Percentiles rank a stretch among this genome's conserved stretches.
Evolutionary conservation across 2,113 vertebrate species (phyloP).

Genomic region (Apus apus): DNA sequence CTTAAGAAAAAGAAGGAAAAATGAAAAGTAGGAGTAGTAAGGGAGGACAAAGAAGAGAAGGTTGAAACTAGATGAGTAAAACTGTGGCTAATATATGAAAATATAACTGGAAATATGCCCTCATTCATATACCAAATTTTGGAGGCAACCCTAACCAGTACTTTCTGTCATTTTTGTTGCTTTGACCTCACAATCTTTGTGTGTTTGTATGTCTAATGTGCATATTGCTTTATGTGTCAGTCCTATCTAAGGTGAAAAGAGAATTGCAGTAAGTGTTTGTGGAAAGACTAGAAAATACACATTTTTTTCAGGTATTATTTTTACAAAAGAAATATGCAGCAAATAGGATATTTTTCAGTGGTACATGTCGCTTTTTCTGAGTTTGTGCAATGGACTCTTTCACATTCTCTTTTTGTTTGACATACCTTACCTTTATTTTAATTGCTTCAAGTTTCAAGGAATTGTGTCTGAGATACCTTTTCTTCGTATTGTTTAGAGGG

Average conservation of each 20-base stretch:
- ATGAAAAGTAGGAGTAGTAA: neutral
- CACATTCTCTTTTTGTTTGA: neutral
- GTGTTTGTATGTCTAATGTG: accelerated
- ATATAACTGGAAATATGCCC: neutral
- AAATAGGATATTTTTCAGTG: neutral
- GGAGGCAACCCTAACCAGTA: neutral
- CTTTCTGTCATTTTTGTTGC: neutral
- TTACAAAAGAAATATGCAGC: neutral
- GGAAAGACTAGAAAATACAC: neutral
- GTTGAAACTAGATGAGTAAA: neutral
- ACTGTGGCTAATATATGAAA: neutral
- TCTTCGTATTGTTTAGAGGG: neutral
- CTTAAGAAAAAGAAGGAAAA: neutral
- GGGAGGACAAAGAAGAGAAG: neutral
- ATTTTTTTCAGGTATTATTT: neutral
- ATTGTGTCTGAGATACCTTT: neutral
- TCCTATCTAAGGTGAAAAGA: neutral
- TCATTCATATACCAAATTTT: neutral
- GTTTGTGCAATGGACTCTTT: neutral
- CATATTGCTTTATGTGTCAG: neutral
- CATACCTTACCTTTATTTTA: neutral
- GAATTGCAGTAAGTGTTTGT: neutral
- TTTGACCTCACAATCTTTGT: neutral
- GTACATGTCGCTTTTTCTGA: neutral
- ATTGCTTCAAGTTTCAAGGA: neutral